Evolutionary conservation across 2,113 vertebrate genomes (phyloP), one percentile per base, ranked within the genome.

Genomic region (Poeciliopsis retropinna): DNA sequence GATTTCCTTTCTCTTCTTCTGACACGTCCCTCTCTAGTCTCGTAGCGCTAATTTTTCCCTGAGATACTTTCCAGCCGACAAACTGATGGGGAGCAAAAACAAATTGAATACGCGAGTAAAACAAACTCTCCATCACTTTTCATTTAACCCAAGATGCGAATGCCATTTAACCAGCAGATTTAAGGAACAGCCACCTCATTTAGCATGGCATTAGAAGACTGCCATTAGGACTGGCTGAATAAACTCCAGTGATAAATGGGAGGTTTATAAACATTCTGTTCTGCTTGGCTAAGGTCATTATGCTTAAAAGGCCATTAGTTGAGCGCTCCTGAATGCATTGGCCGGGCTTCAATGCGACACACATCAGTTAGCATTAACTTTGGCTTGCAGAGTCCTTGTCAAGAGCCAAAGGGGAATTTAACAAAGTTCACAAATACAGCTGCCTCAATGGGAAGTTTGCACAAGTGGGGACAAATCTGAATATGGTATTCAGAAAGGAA

Each of bases 231-330:
- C 41, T 3, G 73, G 66, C 81, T 76, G 85, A 82, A 85, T 85
- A 67, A 83, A 79, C 76, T 75, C 68, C 9, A 31, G 71, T 89
- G 82, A 88, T 81, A 76, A 85, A 88, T 80, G 68, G 75, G 81
- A 68, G 70, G n/a, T 87, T 90, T 83, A 83, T 85, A 86, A 88
- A 88, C 81, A 84, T 73, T 82, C 72, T 72, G 85, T 85, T 82
- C 70, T 89, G 76, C 82, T 83, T 71, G 77, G 73, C 71, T 85
- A n/a, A 65, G 73, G 72, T 84, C 86, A 88, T 89, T 85, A 87
- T 74, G 78, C 81, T 87, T 89, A 87, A 87, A 91, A 82, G 83
- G 81, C 86, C 88, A 88, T 88, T 89, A 89, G 84, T 72, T 29
- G 32, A 72, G 75, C 80, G 70, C 71, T 79, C 76, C 32, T 65